phyloP scores from a whole-genome alignment of 2,113 vertebrate genomes.

The Plotosus lineatus region DNA sequence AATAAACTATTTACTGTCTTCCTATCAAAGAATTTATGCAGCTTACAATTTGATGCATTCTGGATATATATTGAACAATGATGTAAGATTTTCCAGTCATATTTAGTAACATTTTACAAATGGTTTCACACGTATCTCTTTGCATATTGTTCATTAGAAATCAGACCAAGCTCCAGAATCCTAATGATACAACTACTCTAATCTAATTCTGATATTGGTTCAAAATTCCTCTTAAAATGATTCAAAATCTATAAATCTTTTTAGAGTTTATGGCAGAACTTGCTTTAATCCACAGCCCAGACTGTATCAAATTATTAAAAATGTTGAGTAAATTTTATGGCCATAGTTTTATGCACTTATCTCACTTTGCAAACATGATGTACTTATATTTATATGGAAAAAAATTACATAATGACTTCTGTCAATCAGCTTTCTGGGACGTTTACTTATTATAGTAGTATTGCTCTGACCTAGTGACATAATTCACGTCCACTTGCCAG shows the following conservation, averaged over 20 bases:
- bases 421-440: neutral
- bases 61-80: neutral
- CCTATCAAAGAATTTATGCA: neutral
- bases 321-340: neutral
- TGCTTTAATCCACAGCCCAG: neutral
- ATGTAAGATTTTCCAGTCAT: neutral
- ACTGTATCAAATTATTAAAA: neutral
- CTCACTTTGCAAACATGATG: neutral
- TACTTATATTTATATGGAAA: neutral
- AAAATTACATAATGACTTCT: slow-evolving; percentile 3
- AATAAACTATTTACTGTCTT: neutral
- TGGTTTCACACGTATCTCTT: neutral
- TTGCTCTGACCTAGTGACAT: slow-evolving; percentile 35
- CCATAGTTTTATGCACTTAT: neutral
- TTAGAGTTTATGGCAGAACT: neutral
- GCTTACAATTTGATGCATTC: neutral
- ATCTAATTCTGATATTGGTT: neutral
- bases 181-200: neutral
- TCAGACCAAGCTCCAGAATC: neutral
- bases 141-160: neutral
- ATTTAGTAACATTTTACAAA: neutral
- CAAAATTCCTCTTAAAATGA: neutral
- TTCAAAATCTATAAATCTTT: neutral
- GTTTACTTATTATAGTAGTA: slow-evolving; percentile 16
- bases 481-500: slow-evolving; percentile 32